Conservation (phyloP, 1,140 invertebrate species). For the Daktulosphaira vitifoliae region DNA sequence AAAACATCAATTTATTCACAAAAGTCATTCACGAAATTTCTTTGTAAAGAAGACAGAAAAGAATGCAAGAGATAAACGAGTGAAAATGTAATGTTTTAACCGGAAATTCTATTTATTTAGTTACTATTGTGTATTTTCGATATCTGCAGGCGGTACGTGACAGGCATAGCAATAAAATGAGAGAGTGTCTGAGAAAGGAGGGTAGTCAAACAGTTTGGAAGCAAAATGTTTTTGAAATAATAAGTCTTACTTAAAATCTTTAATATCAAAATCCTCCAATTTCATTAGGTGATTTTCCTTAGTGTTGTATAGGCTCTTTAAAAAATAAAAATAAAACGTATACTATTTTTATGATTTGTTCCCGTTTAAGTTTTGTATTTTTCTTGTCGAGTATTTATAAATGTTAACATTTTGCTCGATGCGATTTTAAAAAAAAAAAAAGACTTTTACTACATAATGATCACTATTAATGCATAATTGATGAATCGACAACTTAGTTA, state of each 20-base stretch:
- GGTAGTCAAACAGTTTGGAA: conserved; percentile 4
- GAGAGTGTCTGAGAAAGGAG: conserved; percentile 6
- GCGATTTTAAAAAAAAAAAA: too few species aligned
- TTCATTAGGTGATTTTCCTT: not conserved
- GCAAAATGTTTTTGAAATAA: conserved; percentile 3
- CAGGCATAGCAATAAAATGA: conserved; percentile 1
- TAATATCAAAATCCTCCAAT: not conserved
- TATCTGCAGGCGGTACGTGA: conserved; percentile 11
- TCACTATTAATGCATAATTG: too few species aligned
- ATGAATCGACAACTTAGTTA: too few species aligned
- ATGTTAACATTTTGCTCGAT: too few species aligned
- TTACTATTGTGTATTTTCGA: conserved; percentile 27
- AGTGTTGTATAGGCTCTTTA: too few species aligned
- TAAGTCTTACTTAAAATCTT: conserved; percentile 9
- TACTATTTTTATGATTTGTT: too few species aligned
- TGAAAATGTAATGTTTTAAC: not conserved
- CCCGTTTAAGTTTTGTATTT: too few species aligned
- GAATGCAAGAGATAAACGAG: not conserved
- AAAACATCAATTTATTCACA: not conserved
- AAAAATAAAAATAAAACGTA: too few species aligned
- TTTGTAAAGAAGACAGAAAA: not conserved
- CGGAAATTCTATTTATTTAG: conserved; percentile 21
- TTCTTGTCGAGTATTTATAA: too few species aligned
- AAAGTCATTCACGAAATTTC: conserved; percentile 1
- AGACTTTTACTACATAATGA: too few species aligned